phyloP scores from a whole-genome alignment of 2,113 vertebrate genomes.

The Phylloscopus trochilus region DNA sequence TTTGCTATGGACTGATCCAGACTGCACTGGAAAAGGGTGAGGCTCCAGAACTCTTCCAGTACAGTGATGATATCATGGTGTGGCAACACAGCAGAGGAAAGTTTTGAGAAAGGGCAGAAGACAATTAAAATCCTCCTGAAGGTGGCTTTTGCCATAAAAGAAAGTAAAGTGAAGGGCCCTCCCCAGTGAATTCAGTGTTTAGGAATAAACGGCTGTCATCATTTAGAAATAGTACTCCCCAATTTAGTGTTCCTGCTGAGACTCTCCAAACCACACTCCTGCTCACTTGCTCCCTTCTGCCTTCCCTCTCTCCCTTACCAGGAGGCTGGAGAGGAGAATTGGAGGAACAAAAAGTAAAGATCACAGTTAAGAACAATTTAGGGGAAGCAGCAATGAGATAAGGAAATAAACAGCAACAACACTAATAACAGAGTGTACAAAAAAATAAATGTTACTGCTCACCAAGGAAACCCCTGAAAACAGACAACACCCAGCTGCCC shows the following conservation, averaged over 20 bases:
- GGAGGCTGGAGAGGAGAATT: background rate
- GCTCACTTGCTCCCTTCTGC: accelerated
- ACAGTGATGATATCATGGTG: accelerated
- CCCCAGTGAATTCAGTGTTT: background rate
- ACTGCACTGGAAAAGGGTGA: background rate
- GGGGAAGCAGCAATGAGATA: background rate
- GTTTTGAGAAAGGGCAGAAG: background rate
- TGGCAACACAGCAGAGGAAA: background rate
- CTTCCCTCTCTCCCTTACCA: background rate
- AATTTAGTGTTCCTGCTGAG: background rate
- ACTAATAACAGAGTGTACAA: background rate
- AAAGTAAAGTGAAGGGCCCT: background rate
- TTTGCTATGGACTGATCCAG: background rate
- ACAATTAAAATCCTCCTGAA: background rate
- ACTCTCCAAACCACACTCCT: background rate
- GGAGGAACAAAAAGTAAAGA: background rate
- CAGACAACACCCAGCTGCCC: background rate
- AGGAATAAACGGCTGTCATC: background rate
- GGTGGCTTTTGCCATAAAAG: background rate
- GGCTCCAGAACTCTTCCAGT: background rate
- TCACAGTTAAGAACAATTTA: background rate
- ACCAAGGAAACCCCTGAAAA: background rate
- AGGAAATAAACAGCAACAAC: background rate
- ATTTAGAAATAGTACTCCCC: background rate
- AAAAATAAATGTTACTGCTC: background rate